A percentile compares a stretch with the other conserved stretches of the same genome.
These are phyloP conservation scores for Nasonia oneida DNA, from an alignment of 2,888 invertebrate species.

Conservation along the genomic window DNA sequence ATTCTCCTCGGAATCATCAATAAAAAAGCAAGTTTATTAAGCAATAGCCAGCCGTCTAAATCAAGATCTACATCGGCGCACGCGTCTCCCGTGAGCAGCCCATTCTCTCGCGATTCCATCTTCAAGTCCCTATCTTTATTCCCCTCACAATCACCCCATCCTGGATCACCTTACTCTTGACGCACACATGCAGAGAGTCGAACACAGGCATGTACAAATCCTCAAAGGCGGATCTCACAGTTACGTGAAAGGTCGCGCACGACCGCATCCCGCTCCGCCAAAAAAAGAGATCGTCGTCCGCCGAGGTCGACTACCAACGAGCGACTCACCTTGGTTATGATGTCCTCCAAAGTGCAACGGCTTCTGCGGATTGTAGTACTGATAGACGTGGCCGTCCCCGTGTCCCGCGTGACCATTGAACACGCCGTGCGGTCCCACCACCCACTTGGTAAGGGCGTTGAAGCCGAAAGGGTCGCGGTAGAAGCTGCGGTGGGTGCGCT, in stretches of 20 bases:
- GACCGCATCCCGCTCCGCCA: conserved; percentile 5
- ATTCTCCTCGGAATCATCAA: neutral
- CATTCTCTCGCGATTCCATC: neutral
- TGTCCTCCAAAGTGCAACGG: conserved; percentile 57
- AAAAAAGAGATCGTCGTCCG: conserved; percentile 9
- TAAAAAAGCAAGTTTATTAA: neutral
- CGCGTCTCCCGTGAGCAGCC: neutral
- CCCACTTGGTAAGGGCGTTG: conserved; percentile 65
- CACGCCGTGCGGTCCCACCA: conserved; percentile 53
- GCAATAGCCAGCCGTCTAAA: neutral
- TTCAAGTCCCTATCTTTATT: conserved; percentile 9
- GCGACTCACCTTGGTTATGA: conserved; percentile 54
- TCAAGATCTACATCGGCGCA: neutral
- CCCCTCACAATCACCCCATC: neutral
- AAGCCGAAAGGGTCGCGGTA: conserved; percentile 67
- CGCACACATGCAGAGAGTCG: neutral
- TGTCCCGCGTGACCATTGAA: conserved; percentile 57
- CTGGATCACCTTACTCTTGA: neutral
- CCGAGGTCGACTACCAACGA: neutral
- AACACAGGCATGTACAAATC: neutral
- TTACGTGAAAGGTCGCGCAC: conserved; percentile 9
- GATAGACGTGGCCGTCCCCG: conserved; percentile 61
- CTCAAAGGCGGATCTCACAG: neutral
- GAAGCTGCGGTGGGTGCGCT: conserved; percentile 60
- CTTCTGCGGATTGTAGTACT: conserved; percentile 47